Evolutionary conservation across 2,113 vertebrate genomes (phyloP).

Genomic region (Pipa parva): DNA sequence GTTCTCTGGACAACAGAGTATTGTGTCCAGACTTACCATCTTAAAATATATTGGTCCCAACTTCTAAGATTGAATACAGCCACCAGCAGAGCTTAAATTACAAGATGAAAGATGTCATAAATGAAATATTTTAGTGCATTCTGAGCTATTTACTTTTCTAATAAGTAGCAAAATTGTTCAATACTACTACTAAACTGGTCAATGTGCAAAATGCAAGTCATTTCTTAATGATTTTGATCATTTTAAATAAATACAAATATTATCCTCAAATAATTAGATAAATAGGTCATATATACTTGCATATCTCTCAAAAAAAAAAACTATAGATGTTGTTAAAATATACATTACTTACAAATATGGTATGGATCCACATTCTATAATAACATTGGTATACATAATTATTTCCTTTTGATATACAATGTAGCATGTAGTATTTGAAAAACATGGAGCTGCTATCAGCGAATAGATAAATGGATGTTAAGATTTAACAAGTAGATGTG

Average conservation of each 20-base stretch:
- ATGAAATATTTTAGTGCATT: background rate
- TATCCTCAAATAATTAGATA: constrained; percentile 24
- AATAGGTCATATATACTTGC: constrained; percentile 29
- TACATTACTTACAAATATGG: constrained; percentile 32
- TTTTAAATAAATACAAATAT: constrained; percentile 30
- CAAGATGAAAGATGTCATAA: too few species aligned
- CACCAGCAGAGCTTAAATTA: background rate
- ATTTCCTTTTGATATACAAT: background rate
- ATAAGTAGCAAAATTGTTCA: background rate
- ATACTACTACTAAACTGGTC: background rate
- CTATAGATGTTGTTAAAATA: constrained; percentile 19
- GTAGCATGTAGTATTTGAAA: too few species aligned
- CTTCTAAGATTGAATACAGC: background rate
- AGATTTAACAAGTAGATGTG: background rate
- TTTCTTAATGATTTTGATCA: background rate
- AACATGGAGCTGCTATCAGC: background rate
- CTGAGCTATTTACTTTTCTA: background rate
- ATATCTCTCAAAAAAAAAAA: constrained; percentile 23
- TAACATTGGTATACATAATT: background rate
- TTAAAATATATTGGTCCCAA: background rate
- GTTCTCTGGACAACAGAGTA: too few species aligned
- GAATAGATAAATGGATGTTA: background rate
- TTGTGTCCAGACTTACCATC: too few species aligned
- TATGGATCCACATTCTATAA: background rate
- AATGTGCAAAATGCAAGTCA: constrained; percentile 18